A percentile compares a stretch with the other conserved stretches of the same genome.
phyloP scores from a whole-genome alignment of 2,113 vertebrate species.

The Ochotona princeps region DNA sequence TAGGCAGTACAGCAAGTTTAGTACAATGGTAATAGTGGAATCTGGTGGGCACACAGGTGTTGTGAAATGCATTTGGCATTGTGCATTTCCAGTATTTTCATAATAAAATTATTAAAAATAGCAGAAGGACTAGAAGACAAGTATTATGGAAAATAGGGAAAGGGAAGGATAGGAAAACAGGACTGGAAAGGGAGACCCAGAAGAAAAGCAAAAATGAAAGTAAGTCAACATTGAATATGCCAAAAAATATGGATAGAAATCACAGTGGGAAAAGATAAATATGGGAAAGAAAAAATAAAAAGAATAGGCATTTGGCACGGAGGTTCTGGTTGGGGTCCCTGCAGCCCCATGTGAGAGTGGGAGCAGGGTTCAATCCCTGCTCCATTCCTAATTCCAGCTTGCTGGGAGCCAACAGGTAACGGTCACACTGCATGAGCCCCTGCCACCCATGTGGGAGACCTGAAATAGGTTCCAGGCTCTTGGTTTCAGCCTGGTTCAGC shows the following conservation, averaged over 20 bases:
- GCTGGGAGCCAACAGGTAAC: no score
- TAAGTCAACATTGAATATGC: not conserved
- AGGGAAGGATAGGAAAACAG: not conserved
- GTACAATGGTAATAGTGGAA: not conserved
- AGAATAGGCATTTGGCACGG: not conserved
- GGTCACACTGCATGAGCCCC: no score
- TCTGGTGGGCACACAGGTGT: not conserved
- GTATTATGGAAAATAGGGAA: no score
- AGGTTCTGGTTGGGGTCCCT: no score
- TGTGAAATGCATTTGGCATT: not conserved
- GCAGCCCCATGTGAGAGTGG: no score
- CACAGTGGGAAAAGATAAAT: not conserved
- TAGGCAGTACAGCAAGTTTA: not conserved
- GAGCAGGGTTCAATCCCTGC: no score
- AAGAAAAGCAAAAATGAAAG: not conserved
- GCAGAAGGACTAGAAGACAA: not conserved
- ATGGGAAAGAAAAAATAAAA: not conserved
- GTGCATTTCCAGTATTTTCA: not conserved
- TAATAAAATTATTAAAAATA: not conserved
- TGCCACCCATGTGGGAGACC: no score
- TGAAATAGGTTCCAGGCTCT: no score
- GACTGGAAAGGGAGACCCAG: not conserved
- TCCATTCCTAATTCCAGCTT: no score
- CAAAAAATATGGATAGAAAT: not conserved
- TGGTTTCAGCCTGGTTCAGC: no score